Base-by-base conservation (phyloP, 2,113 vertebrate genomes). In the Centropus bengalensis region DNA sequence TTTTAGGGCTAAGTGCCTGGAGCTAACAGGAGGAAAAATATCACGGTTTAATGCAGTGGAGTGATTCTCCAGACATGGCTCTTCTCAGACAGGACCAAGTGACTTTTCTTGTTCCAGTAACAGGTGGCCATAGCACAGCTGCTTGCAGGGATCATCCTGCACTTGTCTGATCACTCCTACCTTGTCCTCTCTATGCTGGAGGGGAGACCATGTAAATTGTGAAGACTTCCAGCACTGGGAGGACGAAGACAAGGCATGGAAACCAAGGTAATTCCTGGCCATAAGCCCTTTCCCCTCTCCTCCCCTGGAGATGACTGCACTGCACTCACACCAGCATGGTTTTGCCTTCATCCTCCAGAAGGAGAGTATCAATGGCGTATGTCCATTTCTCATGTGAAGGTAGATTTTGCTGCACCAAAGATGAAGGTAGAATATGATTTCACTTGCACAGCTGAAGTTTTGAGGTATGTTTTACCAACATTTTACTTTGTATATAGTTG, bases 321-420 rank as follows among this genome's bases (percentile, higher is more conserved):
- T 86, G 83, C 59, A 80, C 12, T 27, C 27, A 58, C 16, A 24
- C 8, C 21, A 54, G 7, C 14, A 14, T 20, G 12, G 8, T 38
- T 95, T 73, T 47, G 4, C 27, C 40, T 60, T 11, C 6, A n/a
- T 10, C 3, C 1, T 52, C 12, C 16, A 30, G n/a, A 67, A 71
- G 22, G 33, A 6, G 0, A 0, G 12, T 79, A 10, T 68, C 17
- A 51, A 8, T 30, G 28, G 19, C 49, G 2, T 27, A 13, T 18
- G 11, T 59, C 40, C 7, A 12, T 74, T 66, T 49, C 51, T 69
- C 30, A 40, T 6, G 20, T 1, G 3, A 67, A 49, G 10, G 17
- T 22, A 77, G 33, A 70, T 83, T 86, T 78, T 89, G 3, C 42
- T 67, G 33, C 38, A 67, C 20, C 68, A 40, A 84, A 91, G 33